A percentile compares a stretch with the other conserved stretches of the same genome.
Conservation (phyloP, 2,113 vertebrate species). For the Scatophagus argus region DNA sequence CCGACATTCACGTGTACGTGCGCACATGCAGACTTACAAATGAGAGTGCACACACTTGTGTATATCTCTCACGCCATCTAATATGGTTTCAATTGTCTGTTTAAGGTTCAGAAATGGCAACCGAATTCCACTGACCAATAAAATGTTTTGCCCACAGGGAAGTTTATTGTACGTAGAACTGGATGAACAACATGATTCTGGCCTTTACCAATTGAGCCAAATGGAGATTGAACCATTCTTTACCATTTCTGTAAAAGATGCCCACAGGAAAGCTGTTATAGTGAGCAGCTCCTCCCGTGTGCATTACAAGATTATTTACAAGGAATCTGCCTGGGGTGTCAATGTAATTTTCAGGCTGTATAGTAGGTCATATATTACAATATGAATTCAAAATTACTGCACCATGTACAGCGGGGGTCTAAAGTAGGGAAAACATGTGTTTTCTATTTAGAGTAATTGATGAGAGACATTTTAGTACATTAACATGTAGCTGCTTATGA, state of each 20-base stretch:
- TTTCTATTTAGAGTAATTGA: slow-evolving; percentile 61
- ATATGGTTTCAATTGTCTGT: slow-evolving; percentile 75
- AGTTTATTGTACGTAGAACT: slow-evolving; percentile 51
- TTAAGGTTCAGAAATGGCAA: slow-evolving; percentile 65
- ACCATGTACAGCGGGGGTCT: slow-evolving; percentile 8
- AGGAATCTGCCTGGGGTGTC: slow-evolving; percentile 56
- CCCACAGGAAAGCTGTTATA: slow-evolving; percentile 51
- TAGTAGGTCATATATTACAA: slow-evolving; percentile 56
- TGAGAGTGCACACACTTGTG: slow-evolving; percentile 25
- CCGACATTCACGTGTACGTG: slow-evolving; percentile 26
- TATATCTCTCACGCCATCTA: slow-evolving; percentile 48
- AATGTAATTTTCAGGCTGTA: slow-evolving; percentile 43
- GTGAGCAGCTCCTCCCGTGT: slow-evolving; percentile 24
- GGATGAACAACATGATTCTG: slow-evolving; percentile 50
- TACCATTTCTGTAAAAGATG: slow-evolving; percentile 54
- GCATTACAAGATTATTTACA: slow-evolving; percentile 59
- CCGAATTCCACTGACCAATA: slow-evolving; percentile 68
- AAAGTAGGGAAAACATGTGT: slow-evolving; percentile 44
- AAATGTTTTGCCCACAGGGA: slow-evolving; percentile 62
- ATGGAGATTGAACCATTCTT: slow-evolving; percentile 50
- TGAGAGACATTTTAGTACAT: slow-evolving; percentile 44
- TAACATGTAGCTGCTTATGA: slow-evolving; percentile 36
- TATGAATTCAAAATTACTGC: slow-evolving; percentile 63
- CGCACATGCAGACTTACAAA: slow-evolving; percentile 58
- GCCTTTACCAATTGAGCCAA: slow-evolving; percentile 47